These are phyloP conservation scores for Sterna hirundo DNA, from an alignment of 2,113 vertebrate genomes.

Conservation along the genomic window DNA sequence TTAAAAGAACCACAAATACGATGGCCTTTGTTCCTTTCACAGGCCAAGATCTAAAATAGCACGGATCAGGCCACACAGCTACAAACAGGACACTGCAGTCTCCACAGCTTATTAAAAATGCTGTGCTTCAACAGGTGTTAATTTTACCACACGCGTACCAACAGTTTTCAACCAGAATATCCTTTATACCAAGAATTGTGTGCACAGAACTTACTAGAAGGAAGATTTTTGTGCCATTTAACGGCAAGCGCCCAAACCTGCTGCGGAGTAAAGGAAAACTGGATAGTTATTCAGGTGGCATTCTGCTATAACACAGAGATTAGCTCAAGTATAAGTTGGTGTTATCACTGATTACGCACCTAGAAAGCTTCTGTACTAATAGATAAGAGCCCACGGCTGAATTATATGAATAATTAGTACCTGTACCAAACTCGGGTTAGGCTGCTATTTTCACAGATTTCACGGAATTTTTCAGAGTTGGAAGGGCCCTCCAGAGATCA, in stretches of 20 bases:
- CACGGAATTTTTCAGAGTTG: no score
- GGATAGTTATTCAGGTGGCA: rapidly evolving
- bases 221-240: neutral
- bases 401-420: no score
- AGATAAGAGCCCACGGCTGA: neutral
- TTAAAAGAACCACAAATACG: neutral
- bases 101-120: neutral
- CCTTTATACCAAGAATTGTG: neutral
- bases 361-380: neutral
- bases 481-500: no score
- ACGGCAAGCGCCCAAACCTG: neutral
- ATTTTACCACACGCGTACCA: rapidly evolving
- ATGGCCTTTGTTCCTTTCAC: neutral
- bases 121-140: neutral
- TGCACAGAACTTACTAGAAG: rapidly evolving
- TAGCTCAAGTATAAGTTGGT: neutral
- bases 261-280: neutral
- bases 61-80: neutral
- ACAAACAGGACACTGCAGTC: neutral
- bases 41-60: neutral
- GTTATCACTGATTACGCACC: neutral
- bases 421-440: neutral
- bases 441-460: neutral
- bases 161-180: neutral
- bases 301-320: neutral